phyloP scores from a whole-genome alignment of 2,797 vertebrate genomes.

The Gymnothorax javanicus region DNA sequence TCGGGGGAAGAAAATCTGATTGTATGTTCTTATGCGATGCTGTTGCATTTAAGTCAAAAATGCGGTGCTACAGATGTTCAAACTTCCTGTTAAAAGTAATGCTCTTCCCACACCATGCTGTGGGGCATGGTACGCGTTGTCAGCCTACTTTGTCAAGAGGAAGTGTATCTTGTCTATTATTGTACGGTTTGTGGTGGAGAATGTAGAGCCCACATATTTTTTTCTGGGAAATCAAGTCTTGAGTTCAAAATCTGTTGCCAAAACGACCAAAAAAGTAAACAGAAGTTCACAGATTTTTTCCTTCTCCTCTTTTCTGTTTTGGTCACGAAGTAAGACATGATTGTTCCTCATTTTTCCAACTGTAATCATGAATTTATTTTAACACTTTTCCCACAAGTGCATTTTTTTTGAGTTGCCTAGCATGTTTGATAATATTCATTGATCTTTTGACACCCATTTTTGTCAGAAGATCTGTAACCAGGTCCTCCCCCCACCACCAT shows the following conservation, averaged over 20 bases:
- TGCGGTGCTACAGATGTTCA: neutral
- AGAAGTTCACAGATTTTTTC: neutral
- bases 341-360: neutral
- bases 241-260: constrained; percentile 41
- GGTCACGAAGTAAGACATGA: neutral
- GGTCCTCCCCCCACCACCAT: no score
- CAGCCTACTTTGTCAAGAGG: neutral
- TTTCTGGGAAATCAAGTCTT: constrained; percentile 51
- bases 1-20: constrained; percentile 14
- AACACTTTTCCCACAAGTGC: no score
- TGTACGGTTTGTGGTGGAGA: constrained; percentile 35
- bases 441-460: no score
- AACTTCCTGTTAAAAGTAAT: neutral
- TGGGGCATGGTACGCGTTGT: neutral
- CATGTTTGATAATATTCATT: no score
- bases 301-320: neutral
- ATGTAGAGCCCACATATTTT: constrained; percentile 41
- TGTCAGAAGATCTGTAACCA: no score
- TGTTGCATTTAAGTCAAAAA: neutral
- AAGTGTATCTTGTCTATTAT: constrained; percentile 48
- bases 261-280: constrained; percentile 4
- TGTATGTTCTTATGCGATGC: neutral
- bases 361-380: neutral
- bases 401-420: neutral
- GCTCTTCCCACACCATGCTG: neutral